Evolutionary conservation across 2,797 vertebrate species (phyloP).

Genomic region (Helostoma temminkii): DNA sequence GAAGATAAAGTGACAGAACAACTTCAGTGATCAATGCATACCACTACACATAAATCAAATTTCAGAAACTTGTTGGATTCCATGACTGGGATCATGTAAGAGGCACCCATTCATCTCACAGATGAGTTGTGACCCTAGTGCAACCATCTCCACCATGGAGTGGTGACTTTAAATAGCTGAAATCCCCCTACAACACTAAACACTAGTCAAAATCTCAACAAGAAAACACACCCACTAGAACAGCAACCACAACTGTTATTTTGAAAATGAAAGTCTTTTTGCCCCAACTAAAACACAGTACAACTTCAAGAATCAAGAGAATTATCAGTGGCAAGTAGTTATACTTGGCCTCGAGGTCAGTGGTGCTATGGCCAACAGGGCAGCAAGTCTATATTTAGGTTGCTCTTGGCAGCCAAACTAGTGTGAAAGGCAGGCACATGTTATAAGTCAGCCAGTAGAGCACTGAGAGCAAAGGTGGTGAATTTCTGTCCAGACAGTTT

Average conservation of each 20-base stretch:
- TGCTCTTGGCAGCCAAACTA: conserved; percentile 64
- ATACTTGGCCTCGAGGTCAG: conserved; percentile 67
- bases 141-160: conserved; percentile 7
- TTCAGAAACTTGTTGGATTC: conserved; percentile 1
- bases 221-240: background rate
- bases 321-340: conserved; percentile 52
- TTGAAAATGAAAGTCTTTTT: background rate
- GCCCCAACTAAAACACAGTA: conserved; percentile 6
- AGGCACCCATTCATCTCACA: conserved; percentile 26
- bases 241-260: background rate
- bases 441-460: conserved; percentile 56
- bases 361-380: conserved; percentile 56
- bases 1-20: background rate
- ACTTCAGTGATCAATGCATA: background rate
- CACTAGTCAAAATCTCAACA: background rate
- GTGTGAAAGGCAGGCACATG: conserved; percentile 68
- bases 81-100: conserved; percentile 23
- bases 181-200: background rate
- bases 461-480: conserved; percentile 72
- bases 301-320: conserved; percentile 15
- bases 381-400: conserved; percentile 75
- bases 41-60: conserved; percentile 6
- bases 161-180: conserved; percentile 43
- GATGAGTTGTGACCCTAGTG: conserved; percentile 12
- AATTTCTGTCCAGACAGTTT: conserved; percentile 70